A percentile compares a stretch with the other conserved stretches of the same genome.
phyloP scores from a whole-genome alignment of 2,797 vertebrate species.

The Siniperca obscura region DNA sequence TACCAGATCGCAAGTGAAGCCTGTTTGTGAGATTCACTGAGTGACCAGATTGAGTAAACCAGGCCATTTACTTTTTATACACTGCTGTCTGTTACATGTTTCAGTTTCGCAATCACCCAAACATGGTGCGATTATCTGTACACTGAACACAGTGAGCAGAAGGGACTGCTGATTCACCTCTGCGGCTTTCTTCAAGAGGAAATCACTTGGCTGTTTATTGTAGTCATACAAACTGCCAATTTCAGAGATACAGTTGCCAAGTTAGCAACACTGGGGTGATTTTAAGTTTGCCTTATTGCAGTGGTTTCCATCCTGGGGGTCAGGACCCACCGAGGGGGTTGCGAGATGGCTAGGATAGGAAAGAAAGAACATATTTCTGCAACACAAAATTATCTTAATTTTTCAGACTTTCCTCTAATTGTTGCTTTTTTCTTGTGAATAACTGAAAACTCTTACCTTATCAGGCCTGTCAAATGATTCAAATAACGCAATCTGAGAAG shows the following conservation, averaged over 20 bases:
- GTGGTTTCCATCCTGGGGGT: neutral
- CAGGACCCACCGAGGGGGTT: neutral
- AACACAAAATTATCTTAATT: no score
- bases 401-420: neutral
- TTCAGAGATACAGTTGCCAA: neutral
- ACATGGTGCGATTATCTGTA: no score
- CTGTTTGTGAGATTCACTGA: neutral
- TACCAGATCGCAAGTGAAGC: slow-evolving; percentile 1
- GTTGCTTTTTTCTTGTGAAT: neutral
- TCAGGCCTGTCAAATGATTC: neutral
- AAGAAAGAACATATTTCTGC: neutral
- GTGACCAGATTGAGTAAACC: slow-evolving; percentile 16
- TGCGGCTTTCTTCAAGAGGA: neutral
- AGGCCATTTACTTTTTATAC: neutral
- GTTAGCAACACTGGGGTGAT: neutral
- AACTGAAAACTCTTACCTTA: neutral
- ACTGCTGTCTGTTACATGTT: neutral
- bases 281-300: neutral
- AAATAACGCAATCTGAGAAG: neutral
- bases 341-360: neutral
- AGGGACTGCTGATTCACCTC: neutral
- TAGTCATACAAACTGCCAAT: neutral
- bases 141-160: neutral
- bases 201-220: neutral
- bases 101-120: neutral